Base-by-base conservation (phyloP, 2,888 invertebrate species). In the Macrophya alboannulata region DNA sequence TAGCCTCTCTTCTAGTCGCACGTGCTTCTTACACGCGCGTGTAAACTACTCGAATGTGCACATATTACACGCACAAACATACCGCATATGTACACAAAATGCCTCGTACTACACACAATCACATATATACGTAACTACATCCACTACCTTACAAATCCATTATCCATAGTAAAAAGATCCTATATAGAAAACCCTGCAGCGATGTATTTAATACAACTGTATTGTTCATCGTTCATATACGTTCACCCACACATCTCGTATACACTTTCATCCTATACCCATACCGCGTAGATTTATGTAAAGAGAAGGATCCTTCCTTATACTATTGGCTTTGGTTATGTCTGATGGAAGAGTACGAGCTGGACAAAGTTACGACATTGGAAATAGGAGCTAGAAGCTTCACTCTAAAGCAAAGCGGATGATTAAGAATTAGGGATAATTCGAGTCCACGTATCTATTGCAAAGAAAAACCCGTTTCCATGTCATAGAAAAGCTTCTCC, bases 121-220 rank as follows among this genome's bases (percentile, higher is more conserved):
- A 59, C 8, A 9, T 59, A n/a, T 59, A 21, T 1, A n/a, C 10
- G 12, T 9, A 4, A 21, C 9, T 25, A 62, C 62, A 25, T 62
- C 25, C 25, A 25, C 25, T 25, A 62, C 62, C 12, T 25, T 62
- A 62, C 21, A 62, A 62, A 62, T 62, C 62, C 62, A 62, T 62
- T 62, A 62, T 62, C 25, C 62, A 62, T 62, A 62, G 62, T 62
- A 8, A 62, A 62, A 62, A 62, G 62, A 62, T 25, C 10, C 10
- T 12, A 62, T 62, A 25, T 6, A n/a, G 9, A 25, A 62, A 10
- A n/a, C n/a, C 31, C 31, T n/a, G 25, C 25, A 25, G 62, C 62
- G 21, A 21, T 21, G 62, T 62, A 62, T 62, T 62, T 12, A 25
- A 62, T 62, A 62, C 62, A 62, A 62, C 9, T 62, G 25, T 21